Percentiles rank a stretch among this genome's conserved stretches.
Conservation (phyloP, 2,797 vertebrate genomes). For the Phrynocephalus vlangalii region DNA sequence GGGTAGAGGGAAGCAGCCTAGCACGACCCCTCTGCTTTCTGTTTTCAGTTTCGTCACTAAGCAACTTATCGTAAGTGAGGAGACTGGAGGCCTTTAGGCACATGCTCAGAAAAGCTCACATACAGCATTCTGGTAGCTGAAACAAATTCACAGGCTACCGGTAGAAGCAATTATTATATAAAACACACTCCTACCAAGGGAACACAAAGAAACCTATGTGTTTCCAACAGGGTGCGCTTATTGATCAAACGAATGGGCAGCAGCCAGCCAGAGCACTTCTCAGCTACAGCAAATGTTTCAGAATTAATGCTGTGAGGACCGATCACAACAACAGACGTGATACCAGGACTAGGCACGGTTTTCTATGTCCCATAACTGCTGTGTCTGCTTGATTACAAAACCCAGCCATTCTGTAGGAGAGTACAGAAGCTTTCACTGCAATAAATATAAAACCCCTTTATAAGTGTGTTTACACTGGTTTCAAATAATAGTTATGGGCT, state of each 20-base stretch:
- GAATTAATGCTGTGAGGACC: neutral
- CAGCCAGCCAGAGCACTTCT: slow-evolving; percentile 22
- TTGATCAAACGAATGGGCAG: slow-evolving; percentile 22
- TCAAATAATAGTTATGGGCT: neutral
- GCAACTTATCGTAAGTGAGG: neutral
- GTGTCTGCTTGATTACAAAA: slow-evolving; percentile 20
- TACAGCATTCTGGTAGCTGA: slow-evolving; percentile 14
- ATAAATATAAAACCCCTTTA: neutral
- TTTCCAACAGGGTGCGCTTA: slow-evolving; percentile 30
- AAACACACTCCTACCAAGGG: slow-evolving; percentile 7
- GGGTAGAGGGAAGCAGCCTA: too few relatives aligned
- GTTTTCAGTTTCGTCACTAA: neutral
- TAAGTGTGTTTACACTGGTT: neutral
- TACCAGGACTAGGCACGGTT: neutral
- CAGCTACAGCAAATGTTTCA: slow-evolving; percentile 25
- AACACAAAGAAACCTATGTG: slow-evolving; percentile 30
- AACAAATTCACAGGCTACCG: slow-evolving; percentile 5
- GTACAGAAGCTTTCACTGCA: neutral
- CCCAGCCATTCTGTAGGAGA: neutral
- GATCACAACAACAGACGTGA: slow-evolving; percentile 25
- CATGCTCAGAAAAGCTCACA: neutral
- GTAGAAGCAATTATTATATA: neutral
- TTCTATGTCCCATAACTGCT: slow-evolving; percentile 3
- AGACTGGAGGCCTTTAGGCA: accelerated
- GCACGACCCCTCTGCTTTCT: too few relatives aligned